phyloP scores from a whole-genome alignment of 2,113 vertebrate genomes.

The Plotosus lineatus region DNA sequence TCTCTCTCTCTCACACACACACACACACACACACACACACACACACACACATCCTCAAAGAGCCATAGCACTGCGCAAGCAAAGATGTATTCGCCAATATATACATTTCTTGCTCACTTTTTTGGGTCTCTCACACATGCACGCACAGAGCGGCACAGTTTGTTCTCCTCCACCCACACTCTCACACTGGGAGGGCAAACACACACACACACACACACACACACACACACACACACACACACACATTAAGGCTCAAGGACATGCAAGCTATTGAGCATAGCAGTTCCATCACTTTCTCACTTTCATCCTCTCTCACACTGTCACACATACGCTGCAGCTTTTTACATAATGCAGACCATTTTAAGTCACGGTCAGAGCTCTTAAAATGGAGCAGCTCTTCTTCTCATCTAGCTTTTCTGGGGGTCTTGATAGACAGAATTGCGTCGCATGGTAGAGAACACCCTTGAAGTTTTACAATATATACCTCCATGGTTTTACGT shows the following conservation, averaged over 20 bases:
- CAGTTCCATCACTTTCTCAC: slow-evolving; percentile 42
- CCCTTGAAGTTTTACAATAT: background rate
- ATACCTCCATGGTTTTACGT: background rate
- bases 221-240: slow-evolving; percentile 16
- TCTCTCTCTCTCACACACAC: slow-evolving; percentile 16
- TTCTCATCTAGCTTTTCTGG: slow-evolving; percentile 2
- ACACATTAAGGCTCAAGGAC: slow-evolving; percentile 27
- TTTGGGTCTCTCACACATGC: slow-evolving; percentile 9
- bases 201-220: slow-evolving; percentile 9
- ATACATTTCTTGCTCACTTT: background rate
- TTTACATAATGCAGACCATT: slow-evolving; percentile 43
- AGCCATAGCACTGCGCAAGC: background rate
- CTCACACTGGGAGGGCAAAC: slow-evolving; percentile 31
- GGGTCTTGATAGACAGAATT: background rate
- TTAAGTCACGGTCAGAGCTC: slow-evolving; percentile 16
- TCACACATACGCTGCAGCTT: slow-evolving; percentile 27
- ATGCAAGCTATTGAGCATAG: slow-evolving; percentile 34
- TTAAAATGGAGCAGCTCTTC: slow-evolving; percentile 42
- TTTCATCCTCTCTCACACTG: slow-evolving; percentile 30
- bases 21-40: background rate
- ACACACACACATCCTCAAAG: slow-evolving; percentile 19
- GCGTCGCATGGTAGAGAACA: background rate
- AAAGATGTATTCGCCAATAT: background rate
- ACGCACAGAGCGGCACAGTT: slow-evolving; percentile 47
- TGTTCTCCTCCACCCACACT: slow-evolving; percentile 54